Evolutionary conservation across 2,888 invertebrate species (phyloP), one percentile per base, ranked within the genome.

Genomic region (Mesoligia furuncula): DNA sequence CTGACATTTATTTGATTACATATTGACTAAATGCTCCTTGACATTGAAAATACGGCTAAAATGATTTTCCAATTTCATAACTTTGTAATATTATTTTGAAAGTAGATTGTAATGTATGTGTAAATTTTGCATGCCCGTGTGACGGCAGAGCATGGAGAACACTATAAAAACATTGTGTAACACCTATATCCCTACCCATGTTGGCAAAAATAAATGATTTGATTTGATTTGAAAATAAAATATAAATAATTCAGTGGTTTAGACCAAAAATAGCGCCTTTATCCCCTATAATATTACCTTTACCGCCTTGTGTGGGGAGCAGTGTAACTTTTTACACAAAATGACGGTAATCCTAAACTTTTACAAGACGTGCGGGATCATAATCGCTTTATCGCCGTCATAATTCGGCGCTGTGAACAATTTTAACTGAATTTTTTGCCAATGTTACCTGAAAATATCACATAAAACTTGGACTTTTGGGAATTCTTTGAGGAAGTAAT

Each of bases 361-460:
- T 86, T 65, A 86, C 54, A 65, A 51, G 82, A 42, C 69, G 27
- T 68, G 59, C 0, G 66, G 62, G 39, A 72, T 77, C 75, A 71
- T 79, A 73, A 85, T 83, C 74, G 73, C 61, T 84, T 81, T 73
- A 85, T 66, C 51, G 42, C 31, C 27, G 31, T n/a, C 73, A 62
- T 80, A 70, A 48, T 65, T 69, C 15, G 27, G 20, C 59, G 54
- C 20, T 42, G 59, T 68, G 77, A 73, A 67, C 69, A 68, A 74
- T 57, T 73, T 85, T 75, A 39, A 68, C 66, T 17, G 42, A 69
- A 59, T 59, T 64, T 82, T 76, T 59, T 45, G 61, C 15, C 39
- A 70, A 20, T 48, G 2, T 73, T 73, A 73, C 64, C 24, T 72
- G 42, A 13, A 24, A 36, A 2, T 42, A n/a, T 51, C n/a, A 7